Percentiles rank a stretch among this genome's conserved stretches.
Evolutionary conservation across 2,888 invertebrate genomes (phyloP).

Genomic region (Polylopha cassiicola): DNA sequence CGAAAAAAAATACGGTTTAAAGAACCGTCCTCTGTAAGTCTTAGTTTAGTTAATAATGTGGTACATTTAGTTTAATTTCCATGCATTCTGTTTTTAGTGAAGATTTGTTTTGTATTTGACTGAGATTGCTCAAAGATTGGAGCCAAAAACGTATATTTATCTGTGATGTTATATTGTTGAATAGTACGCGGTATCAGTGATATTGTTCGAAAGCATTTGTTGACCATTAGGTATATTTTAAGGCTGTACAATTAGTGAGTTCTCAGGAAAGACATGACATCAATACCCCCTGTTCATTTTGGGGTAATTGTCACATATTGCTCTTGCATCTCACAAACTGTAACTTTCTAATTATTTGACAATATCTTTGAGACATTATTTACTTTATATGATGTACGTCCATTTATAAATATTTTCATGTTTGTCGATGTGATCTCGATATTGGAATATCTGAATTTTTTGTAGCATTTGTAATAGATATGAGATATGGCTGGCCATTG

Average conservation of each 20-base stretch:
- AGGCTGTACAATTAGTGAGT: background rate
- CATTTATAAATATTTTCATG: conserved; percentile 23
- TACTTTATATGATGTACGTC: conserved; percentile 16
- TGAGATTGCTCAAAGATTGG: conserved; percentile 43
- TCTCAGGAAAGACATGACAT: too few species aligned
- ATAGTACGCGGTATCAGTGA: conserved; percentile 12
- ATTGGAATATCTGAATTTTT: conserved; percentile 28
- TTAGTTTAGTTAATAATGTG: conserved; percentile 13
- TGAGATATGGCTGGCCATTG: conserved; percentile 18
- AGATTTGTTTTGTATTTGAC: conserved; percentile 17
- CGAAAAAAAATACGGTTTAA: conserved; percentile 1
- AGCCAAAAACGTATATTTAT: conserved; percentile 43
- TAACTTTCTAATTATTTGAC: conserved; percentile 7
- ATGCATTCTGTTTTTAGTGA: conserved; percentile 18
- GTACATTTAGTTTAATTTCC: conserved; percentile 19
- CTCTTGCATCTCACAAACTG: too few species aligned
- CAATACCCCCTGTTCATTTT: too few species aligned
- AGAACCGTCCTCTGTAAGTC: background rate
- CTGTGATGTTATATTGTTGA: conserved; percentile 40
- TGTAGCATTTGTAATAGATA: conserved; percentile 15
- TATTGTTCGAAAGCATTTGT: conserved; percentile 13
- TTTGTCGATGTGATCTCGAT: conserved; percentile 35
- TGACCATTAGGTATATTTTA: conserved; percentile 4
- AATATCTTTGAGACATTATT: conserved; percentile 18
- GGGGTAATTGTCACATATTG: too few species aligned